Percentiles rank a stretch among this genome's conserved stretches.
Conservation (phyloP, 2,888 invertebrate genomes). For the Dryadula phaetusa region DNA sequence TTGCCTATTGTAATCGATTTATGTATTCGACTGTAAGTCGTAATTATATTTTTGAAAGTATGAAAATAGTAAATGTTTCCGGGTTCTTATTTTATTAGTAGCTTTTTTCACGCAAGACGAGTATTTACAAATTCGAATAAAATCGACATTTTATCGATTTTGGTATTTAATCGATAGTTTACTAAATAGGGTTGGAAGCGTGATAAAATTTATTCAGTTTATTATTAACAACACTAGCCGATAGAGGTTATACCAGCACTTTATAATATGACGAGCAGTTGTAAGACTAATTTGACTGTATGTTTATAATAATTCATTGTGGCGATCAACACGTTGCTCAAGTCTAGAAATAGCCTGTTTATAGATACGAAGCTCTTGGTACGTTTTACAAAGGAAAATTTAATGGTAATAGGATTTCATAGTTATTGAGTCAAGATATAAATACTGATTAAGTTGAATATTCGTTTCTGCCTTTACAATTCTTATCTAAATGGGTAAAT, state of each 20-base stretch:
- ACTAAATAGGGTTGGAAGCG: no score
- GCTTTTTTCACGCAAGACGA: no score
- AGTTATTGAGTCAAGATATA: background rate
- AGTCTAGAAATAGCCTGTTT: slow-evolving; percentile 16
- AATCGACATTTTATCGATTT: no score
- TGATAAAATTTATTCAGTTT: background rate
- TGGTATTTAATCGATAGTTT: no score
- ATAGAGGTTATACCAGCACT: slow-evolving; percentile 1
- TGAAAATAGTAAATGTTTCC: background rate
- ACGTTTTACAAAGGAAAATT: background rate
- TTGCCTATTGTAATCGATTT: slow-evolving; percentile 2
- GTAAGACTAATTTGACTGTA: slow-evolving; percentile 22
- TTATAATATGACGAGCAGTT: slow-evolving; percentile 14
- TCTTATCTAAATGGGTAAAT: no score
- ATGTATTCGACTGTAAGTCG: background rate
- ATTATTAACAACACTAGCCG: background rate
- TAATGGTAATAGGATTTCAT: background rate
- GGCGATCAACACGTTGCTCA: slow-evolving; percentile 24
- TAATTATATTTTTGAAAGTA: background rate
- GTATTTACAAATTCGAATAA: no score
- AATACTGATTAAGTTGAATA: no score
- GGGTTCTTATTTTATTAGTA: background rate
- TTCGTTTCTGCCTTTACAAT: no score
- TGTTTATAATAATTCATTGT: slow-evolving; percentile 20
- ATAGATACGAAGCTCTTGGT: slow-evolving; percentile 1